Evolutionary conservation across 2,888 invertebrate genomes (phyloP).

Genomic region (Arenicola marina): DNA sequence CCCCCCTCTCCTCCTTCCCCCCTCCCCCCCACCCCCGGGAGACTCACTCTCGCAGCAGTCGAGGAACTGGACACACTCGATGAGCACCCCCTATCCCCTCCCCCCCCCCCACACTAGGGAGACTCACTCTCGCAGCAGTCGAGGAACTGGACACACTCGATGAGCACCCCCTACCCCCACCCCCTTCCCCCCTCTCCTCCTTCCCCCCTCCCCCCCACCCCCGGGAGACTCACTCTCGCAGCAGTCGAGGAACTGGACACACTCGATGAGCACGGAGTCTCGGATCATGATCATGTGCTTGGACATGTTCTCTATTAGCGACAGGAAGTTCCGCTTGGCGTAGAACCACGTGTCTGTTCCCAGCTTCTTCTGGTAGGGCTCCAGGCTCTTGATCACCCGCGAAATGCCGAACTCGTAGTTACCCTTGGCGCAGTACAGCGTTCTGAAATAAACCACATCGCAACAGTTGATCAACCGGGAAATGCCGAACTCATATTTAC

Average conservation of each 20-base stretch:
- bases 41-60: no score
- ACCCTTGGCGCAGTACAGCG: conserved; percentile 70
- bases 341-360: conserved; percentile 99
- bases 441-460: conserved; percentile 69
- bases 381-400: conserved; percentile 93
- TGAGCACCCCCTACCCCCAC: no score
- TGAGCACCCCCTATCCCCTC: no score
- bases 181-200: no score
- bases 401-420: conserved; percentile 99
- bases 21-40: no score
- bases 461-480: conserved; percentile 97
- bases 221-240: conserved; percentile 10
- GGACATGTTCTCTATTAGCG: conserved; percentile 86
- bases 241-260: conserved; percentile 6
- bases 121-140: conserved; percentile 12
- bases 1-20: no score
- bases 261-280: conserved; percentile 4
- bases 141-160: conserved; percentile 5
- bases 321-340: conserved; percentile 92
- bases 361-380: conserved; percentile 89
- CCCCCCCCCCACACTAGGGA: no score
- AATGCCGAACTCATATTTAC: conserved; percentile 98
- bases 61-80: no score
- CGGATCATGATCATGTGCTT: conserved; percentile 80
- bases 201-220: no score